Conservation (phyloP, 2,113 vertebrate species). For the Phasianus colchicus region DNA sequence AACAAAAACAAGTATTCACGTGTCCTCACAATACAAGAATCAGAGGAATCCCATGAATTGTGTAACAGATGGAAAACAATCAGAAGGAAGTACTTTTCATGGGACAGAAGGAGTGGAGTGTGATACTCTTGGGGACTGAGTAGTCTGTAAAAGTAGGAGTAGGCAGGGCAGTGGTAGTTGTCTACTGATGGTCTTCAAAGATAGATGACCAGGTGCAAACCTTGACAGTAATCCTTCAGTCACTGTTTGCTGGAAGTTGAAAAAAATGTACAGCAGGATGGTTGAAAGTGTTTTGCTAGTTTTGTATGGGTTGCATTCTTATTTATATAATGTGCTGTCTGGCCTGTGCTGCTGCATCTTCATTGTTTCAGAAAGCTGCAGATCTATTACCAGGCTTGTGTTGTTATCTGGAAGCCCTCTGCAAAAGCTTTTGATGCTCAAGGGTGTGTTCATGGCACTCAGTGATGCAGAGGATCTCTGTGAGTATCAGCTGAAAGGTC, state of each 20-base stretch:
- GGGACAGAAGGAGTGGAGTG: not conserved
- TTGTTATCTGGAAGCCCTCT: not conserved
- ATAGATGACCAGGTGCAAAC: not conserved
- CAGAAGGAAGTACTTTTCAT: not conserved
- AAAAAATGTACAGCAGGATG: not conserved
- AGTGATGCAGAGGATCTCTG: not conserved
- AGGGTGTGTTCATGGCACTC: not conserved
- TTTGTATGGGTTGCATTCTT: not conserved
- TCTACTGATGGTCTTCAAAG: not conserved
- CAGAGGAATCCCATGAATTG: not conserved
- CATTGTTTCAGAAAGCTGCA: not conserved
- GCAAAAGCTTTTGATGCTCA: not conserved
- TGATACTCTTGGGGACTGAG: not conserved
- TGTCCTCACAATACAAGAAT: not conserved
- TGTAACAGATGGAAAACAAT: not conserved
- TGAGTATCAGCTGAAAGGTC: conserved; percentile 6
- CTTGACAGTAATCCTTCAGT: not conserved
- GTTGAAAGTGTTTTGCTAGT: not conserved
- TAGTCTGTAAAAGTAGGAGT: not conserved
- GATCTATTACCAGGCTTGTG: not conserved
- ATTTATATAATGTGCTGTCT: not conserved
- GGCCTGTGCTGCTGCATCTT: not conserved
- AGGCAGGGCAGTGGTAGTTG: not conserved
- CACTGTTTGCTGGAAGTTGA: not conserved
- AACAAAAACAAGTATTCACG: not conserved